phyloP scores from a whole-genome alignment of 2,797 vertebrate genomes.

The Staurois parvus region DNA sequence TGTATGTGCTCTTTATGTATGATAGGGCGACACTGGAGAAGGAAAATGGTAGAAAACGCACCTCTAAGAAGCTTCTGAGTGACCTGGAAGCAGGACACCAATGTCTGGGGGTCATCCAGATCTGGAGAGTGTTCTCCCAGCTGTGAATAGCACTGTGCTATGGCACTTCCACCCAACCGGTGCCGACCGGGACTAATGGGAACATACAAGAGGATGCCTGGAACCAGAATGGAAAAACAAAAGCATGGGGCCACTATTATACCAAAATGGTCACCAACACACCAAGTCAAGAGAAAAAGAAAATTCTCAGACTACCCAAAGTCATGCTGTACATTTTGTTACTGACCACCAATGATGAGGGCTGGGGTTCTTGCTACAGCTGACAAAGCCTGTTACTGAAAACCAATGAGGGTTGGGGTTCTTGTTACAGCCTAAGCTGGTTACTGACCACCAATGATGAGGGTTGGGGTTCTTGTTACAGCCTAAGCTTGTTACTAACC shows the following conservation, averaged over 20 bases:
- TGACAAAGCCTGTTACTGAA: too few species aligned
- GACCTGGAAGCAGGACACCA: slow-evolving; percentile 81
- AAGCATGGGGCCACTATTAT: background rate
- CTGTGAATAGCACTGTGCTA: slow-evolving; percentile 91
- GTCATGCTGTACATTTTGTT: too few species aligned
- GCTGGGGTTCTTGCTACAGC: too few species aligned
- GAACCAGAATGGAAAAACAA: background rate
- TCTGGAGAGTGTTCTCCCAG: slow-evolving; percentile 86
- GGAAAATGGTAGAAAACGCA: slow-evolving; percentile 61
- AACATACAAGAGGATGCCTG: slow-evolving; percentile 87
- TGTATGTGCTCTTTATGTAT: too few species aligned
- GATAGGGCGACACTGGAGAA: background rate
- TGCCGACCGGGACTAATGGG: slow-evolving; percentile 80
- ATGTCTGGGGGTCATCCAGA: slow-evolving; percentile 79
- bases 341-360: too few species aligned
- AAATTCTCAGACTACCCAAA: background rate
- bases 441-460: too few species aligned
- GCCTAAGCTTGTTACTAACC: too few species aligned
- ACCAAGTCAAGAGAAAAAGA: too few species aligned
- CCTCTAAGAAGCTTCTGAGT: slow-evolving; percentile 86
- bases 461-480: too few species aligned
- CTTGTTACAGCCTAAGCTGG: too few species aligned
- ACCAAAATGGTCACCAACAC: background rate
- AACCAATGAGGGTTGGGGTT: too few species aligned
- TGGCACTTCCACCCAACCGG: slow-evolving; percentile 87